Evolutionary conservation across 2,797 vertebrate genomes (phyloP).

Genomic region (Acropternis orthonyx): DNA sequence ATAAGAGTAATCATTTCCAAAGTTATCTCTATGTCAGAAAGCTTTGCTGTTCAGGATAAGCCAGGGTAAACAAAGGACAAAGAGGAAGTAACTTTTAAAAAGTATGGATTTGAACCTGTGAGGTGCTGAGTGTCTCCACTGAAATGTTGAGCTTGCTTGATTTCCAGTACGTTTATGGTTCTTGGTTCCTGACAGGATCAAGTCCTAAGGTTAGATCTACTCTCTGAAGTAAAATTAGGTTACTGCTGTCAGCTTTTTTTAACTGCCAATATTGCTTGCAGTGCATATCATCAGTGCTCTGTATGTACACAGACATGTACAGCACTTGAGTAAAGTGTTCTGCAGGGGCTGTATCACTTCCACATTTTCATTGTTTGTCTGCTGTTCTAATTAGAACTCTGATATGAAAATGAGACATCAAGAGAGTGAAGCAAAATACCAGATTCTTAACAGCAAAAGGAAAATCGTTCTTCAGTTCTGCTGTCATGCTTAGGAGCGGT

Average conservation of each 20-base stretch:
- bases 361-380: conserved; percentile 18
- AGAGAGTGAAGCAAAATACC: not conserved
- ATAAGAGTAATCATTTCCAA: conserved; percentile 54
- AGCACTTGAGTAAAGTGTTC: not conserved
- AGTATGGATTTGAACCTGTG: conserved; percentile 36
- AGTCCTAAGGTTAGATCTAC: not conserved
- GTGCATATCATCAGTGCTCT: not conserved
- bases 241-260: conserved; percentile 4
- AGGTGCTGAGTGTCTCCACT: conserved; percentile 27
- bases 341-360: not conserved
- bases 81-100: conserved; percentile 52
- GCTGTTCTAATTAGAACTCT: not conserved
- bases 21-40: conserved; percentile 50
- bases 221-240: conserved; percentile 10
- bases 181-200: conserved; percentile 4
- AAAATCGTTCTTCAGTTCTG: not conserved
- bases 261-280: not conserved
- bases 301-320: not conserved
- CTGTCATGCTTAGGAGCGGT: not conserved
- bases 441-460: not conserved
- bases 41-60: conserved; percentile 58
- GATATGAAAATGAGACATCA: conserved; percentile 22
- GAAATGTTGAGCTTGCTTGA: conserved; percentile 8
- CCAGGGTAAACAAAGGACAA: conserved; percentile 62
- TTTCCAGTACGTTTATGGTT: conserved; percentile 15